Conservation (phyloP, 2,888 invertebrate genomes). For the Apotomis capreana region DNA sequence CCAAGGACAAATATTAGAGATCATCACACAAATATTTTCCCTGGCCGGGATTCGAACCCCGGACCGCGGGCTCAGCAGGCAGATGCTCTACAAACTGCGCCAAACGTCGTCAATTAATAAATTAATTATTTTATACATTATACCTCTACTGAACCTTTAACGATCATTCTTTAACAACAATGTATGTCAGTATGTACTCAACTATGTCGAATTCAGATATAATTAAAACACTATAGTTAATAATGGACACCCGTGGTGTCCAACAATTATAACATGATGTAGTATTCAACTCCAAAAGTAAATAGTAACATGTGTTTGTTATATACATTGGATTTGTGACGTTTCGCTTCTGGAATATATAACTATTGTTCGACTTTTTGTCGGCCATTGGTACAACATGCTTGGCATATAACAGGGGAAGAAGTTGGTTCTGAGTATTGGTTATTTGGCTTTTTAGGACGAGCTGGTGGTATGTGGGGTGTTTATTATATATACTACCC, state of each 20-base stretch:
- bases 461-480: neutral
- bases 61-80: too few relatives aligned
- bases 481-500: neutral
- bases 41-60: too few relatives aligned
- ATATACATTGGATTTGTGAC: neutral
- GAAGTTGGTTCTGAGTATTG: neutral
- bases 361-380: constrained; percentile 17
- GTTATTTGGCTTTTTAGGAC: neutral
- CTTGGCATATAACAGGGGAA: neutral
- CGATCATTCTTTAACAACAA: neutral
- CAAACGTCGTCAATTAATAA: too few relatives aligned
- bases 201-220: constrained; percentile 2
- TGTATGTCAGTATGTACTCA: neutral
- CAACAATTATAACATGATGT: constrained; percentile 4
- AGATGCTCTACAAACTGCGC: too few relatives aligned
- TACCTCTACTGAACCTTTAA: neutral
- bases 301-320: neutral
- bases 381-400: neutral
- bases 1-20: too few relatives aligned
- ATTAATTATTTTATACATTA: neutral
- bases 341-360: too few relatives aligned
- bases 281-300: too few relatives aligned
- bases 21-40: too few relatives aligned
- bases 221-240: constrained; percentile 3
- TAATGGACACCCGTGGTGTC: constrained; percentile 10